Conservation (phyloP, 2,797 vertebrate species). For the Tinamus major region DNA sequence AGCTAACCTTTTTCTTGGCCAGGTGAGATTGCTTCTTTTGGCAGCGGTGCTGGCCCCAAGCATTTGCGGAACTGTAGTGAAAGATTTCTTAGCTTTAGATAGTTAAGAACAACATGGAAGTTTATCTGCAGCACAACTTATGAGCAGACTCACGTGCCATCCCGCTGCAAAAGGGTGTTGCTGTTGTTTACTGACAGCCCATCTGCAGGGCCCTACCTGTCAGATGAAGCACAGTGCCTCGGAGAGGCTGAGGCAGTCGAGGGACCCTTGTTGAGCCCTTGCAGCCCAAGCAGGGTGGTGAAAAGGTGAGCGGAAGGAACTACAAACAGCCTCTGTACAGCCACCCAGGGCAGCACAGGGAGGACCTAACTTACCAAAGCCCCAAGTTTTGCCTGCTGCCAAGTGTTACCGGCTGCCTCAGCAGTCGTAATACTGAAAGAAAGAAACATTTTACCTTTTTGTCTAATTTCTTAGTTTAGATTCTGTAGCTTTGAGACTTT, state of each 20-base stretch:
- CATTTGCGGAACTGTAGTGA: conserved; percentile 52
- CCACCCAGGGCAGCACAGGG: neutral
- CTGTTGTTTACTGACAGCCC: neutral
- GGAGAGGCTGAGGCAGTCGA: fast-evolving
- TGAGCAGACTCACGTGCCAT: neutral
- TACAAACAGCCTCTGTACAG: neutral
- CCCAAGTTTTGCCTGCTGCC: neutral
- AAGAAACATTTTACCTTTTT: neutral
- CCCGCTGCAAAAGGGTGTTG: neutral
- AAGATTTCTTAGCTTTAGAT: conserved; percentile 58
- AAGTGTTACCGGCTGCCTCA: neutral
- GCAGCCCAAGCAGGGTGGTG: fast-evolving
- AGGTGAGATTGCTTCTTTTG: conserved; percentile 60
- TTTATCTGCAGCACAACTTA: conserved; percentile 28
- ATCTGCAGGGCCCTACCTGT: neutral
- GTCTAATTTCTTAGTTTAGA: neutral
- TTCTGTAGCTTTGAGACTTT: neutral
- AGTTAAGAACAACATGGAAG: conserved; percentile 52
- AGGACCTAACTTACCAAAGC: neutral
- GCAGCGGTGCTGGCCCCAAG: conserved; percentile 35
- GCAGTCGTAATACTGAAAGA: neutral
- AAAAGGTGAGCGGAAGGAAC: neutral
- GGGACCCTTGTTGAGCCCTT: neutral
- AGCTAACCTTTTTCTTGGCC: conserved; percentile 57
- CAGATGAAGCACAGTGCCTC: neutral